Evolutionary conservation across 2,113 vertebrate genomes (phyloP).

Genomic region (Dicrurus megarhynchus): DNA sequence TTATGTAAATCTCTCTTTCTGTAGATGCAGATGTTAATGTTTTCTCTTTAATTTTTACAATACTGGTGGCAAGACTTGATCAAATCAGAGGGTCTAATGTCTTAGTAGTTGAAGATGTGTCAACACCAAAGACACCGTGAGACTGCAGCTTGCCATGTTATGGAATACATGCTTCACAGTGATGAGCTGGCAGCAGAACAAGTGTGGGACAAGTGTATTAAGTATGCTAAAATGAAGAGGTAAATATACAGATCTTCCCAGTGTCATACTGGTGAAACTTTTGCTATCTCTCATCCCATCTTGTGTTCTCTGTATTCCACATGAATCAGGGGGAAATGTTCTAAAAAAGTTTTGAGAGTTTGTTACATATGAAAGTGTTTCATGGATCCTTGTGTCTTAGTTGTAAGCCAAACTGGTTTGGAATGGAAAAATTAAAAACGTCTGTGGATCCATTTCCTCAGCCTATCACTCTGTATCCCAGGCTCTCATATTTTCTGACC

Average conservation of each 20-base stretch:
- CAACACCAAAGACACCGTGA: not conserved
- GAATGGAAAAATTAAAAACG: not conserved
- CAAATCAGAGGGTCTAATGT: not conserved
- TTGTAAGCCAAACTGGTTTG: not conserved
- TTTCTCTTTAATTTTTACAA: not conserved
- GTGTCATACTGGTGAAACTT: not conserved
- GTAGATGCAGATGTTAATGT: not conserved
- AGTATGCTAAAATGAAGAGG: not conserved
- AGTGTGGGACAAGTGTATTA: not conserved
- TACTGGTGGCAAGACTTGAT: not conserved
- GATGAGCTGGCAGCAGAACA: not conserved
- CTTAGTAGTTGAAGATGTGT: not conserved
- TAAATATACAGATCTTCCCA: not conserved
- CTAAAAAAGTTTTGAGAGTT: not conserved
- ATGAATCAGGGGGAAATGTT: not conserved
- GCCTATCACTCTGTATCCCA: not conserved
- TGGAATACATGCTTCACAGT: not conserved
- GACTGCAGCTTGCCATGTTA: not conserved
- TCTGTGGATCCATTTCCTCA: fast-evolving
- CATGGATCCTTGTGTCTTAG: not conserved
- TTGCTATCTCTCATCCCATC: not conserved
- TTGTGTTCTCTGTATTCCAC: not conserved
- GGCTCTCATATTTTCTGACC: not conserved
- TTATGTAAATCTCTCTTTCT: not conserved
- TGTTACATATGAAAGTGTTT: not conserved